Conservation (phyloP, 1,140 invertebrate genomes). For the Solen grandis region DNA sequence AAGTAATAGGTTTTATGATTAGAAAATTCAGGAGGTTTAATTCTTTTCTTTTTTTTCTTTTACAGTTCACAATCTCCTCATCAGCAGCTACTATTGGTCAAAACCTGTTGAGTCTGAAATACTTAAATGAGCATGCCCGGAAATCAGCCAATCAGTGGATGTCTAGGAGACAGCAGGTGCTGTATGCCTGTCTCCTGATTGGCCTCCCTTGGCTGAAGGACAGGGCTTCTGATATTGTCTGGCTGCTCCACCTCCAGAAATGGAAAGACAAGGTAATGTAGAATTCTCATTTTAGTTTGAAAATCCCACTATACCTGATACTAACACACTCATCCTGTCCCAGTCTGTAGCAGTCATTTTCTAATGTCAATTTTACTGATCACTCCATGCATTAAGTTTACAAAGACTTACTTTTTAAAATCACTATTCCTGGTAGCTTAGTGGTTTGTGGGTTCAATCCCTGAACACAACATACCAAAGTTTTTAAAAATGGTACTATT, state of each 20-base stretch:
- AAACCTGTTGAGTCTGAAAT: constrained; percentile 70
- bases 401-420: no score
- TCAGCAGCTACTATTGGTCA: constrained; percentile 72
- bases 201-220: constrained; percentile 74
- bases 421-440: no score
- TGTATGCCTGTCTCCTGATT: constrained; percentile 71
- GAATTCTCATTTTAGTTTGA: constrained; percentile 69
- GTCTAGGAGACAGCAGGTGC: constrained; percentile 66
- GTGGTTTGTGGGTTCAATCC: no score
- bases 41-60: constrained; percentile 44
- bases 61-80: constrained; percentile 71
- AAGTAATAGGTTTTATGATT: background rate
- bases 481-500: no score
- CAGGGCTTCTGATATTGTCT: constrained; percentile 58
- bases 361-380: no score
- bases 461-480: no score
- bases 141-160: constrained; percentile 63
- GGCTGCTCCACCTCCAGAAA: constrained; percentile 39
- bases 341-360: no score
- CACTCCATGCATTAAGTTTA: no score
- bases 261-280: constrained; percentile 59
- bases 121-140: constrained; percentile 52
- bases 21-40: background rate
- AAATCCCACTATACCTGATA: constrained; percentile 60
- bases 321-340: constrained; percentile 72